Evolutionary conservation across 2,113 vertebrate genomes (phyloP), one percentile per base, ranked within the genome.

Genomic region (Mastomys coucha): DNA sequence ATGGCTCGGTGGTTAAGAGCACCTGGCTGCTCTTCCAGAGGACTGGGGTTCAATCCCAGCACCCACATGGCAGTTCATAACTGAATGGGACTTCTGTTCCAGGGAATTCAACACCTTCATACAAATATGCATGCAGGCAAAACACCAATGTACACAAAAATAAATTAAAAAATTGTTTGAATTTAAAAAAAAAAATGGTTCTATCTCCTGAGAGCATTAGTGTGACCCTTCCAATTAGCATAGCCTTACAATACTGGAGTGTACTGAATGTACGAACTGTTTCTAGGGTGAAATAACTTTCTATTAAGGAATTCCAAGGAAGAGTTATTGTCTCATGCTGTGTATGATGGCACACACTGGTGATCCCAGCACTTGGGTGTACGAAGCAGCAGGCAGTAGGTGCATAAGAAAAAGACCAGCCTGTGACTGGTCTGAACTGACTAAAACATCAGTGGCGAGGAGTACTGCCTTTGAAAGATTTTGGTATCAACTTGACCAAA

Each of bases 401-500:
- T 20, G 4, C 16, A 5, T 28, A 26, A 31, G 60, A 11, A 19
- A 67, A 36, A 67, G 60, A 60, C 42, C 26, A 67, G 60, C 78
- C 63, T 67, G 20, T 53, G n/a, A n/a, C 24, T 63, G 33, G 22
- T 73, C 63, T 65, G 65, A 89, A 93, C 45, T 45, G 22, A 80
- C 1, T 45, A 24, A 95, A 89, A 67, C 14, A 2, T 63, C 53
- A 24, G 12, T 45, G 20, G 65, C 28, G 86, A 45, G 78, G 51
- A 72, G 22, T 3, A 7, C 49, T 88, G 26, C 53, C 87, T 69
- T 67, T 42, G 87, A 58, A 89, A 96, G 39, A 14, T 36, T 24
- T 67, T 65, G 63, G 60, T 78, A 78, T 82, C n/a, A 89, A 75
- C 11, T 60, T 45, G 87, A 93, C 42, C 89, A 91, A 88, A 31